Base-by-base conservation (phyloP, 2,797 vertebrate genomes). In the Scolopax bukidnonensis region DNA sequence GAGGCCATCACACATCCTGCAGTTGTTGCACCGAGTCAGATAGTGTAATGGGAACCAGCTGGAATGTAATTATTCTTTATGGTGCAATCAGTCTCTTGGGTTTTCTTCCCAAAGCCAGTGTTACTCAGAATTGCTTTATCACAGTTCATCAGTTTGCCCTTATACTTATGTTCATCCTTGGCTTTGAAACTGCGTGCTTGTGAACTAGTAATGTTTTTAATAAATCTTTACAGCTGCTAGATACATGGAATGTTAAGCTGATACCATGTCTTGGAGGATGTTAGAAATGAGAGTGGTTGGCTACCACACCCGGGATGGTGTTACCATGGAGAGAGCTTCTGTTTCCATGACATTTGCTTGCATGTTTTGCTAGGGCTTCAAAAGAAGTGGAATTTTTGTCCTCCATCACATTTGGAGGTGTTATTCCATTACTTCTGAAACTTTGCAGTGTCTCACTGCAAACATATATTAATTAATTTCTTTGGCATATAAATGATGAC, bases 261-360 rank as follows among this genome's bases (percentile, higher is more conserved):
- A 96, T 97, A 94, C 80, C 79, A 89, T 96, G 77, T 96, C 97
- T 97, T 96, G 95, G 90, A 97, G 91, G 87, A 87, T 69, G 90
- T 97, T 97, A 92, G 28, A 84, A 96, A 96, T 95, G 74, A 92
- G 74, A 95, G 87, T 97, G 90, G 95, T 96, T 97, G 96, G 93
- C 83, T 94, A 80, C 86, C 89, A 24, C 97, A 89, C 89, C 89
- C 91, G 53, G 68, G 90, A 93, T 91, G 92, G 84, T 96, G 98
- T 98, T 98, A 96, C 98, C 97, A 98, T 98, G 97, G 98, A 97
- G 98, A 98, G 95, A 93, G 86, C 93, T 98, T 97, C 96, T 97
- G 98, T 98, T 98, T 98, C 98, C 97, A 98, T 98, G 98, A 98
- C 98, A 98, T 97, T 98, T 98, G 89, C 95, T 97, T 97, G 92